phyloP scores from a whole-genome alignment of 2,888 invertebrate species.

The Esperia sulphurella region DNA sequence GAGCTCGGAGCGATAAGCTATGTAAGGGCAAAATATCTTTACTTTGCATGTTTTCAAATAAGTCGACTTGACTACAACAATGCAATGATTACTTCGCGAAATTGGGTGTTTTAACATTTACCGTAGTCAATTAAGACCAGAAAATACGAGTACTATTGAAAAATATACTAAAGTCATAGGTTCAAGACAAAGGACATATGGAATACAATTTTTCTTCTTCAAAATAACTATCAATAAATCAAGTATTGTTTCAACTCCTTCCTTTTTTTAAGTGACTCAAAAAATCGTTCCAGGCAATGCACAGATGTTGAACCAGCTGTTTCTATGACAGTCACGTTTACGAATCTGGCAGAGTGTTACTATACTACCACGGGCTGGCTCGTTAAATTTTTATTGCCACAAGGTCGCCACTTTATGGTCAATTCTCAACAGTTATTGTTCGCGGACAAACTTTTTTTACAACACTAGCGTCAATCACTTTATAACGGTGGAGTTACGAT shows the following conservation, averaged over 20 bases:
- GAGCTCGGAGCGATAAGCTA: constrained; percentile 20
- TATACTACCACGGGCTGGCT: constrained; percentile 58
- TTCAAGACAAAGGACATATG: too few relatives aligned
- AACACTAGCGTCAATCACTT: constrained; percentile 57
- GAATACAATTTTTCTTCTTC: background rate
- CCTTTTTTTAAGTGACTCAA: constrained; percentile 38
- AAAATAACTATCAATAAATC: constrained; percentile 33
- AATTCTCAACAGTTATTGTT: constrained; percentile 77
- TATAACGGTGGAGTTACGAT: constrained; percentile 62
- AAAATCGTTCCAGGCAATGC: constrained; percentile 23
- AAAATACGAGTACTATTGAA: too few relatives aligned
- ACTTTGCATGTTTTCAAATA: constrained; percentile 17
- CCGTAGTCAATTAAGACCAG: background rate
- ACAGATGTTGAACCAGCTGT: constrained; percentile 67
- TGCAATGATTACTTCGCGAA: background rate
- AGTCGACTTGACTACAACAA: background rate
- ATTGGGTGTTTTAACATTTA: background rate
- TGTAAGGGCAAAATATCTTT: constrained; percentile 21
- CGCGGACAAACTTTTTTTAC: constrained; percentile 65
- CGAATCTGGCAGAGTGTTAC: constrained; percentile 63
- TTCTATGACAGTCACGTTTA: constrained; percentile 74
- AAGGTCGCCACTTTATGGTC: constrained; percentile 80
- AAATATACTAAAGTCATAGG: too few relatives aligned
- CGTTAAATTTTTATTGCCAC: constrained; percentile 80
- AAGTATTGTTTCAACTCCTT: constrained; percentile 46